Evolutionary conservation across 2,113 vertebrate species (phyloP), one percentile per base, ranked within the genome.

Genomic region (Genyomyrus donnyi): DNA sequence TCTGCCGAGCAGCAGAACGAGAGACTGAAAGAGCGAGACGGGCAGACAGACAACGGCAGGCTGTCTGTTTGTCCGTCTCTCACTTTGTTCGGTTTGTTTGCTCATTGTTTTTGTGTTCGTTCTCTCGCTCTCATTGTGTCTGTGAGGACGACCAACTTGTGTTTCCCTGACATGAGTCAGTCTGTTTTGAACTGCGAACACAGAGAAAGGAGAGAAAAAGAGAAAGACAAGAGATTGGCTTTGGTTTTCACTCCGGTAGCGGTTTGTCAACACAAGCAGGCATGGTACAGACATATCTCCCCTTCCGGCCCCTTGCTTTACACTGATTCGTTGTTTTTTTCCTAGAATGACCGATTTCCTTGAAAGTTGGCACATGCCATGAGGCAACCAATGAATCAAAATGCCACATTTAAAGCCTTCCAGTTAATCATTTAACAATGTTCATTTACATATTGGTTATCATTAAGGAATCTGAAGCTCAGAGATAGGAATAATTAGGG

Each of bases 101-200:
- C 93, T 94, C 93, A 93, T 92, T 92, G 88, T 93, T 94, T 88
- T 93, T 93, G 90, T 90, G 94, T 94, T 95, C 94, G 85, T 93
- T 95, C 94, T 93, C 94, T 94, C 93, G 92, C 93, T 94, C 95
- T 94, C 93, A 94, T 91, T 93, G 94, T 94, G 89, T 46, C 89
- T 89, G 93, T 93, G 92, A 96, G 95, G 95, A 95, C 91, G 95
- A 93, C 92, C 92, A 92, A 92, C 90, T 92, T 92, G 93, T 94
- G 94, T 95, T 95, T 93, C 89, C 95, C 94, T 96, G 94, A 96
- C 94, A 96, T 94, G 94, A 92, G 95, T 92, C 93, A 95, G 94
- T 95, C 95, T 95, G 95, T 96, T 96, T 95, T 94, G 94, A 96
- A 96, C 96, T 96, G 96, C 83, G 91, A 94, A 96, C 93, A 95